Evolutionary conservation across 2,113 vertebrate genomes (phyloP).

Genomic region (Daphoenositta chrysoptera): DNA sequence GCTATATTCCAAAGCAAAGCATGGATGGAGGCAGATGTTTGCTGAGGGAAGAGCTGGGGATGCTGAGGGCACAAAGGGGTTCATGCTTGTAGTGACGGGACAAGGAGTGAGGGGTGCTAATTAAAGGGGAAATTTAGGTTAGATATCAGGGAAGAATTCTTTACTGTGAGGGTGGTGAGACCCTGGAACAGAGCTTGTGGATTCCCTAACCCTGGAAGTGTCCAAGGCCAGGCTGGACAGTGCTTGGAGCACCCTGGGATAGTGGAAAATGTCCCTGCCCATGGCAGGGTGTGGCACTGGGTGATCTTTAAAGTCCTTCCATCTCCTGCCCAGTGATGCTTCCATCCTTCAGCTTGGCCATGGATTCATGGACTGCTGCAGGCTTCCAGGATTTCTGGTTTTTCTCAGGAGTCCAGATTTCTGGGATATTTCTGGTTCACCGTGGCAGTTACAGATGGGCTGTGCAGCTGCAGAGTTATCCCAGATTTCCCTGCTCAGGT

Average conservation of each 20-base stretch:
- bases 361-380: neutral
- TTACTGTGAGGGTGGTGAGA: neutral
- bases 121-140: neutral
- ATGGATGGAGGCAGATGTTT: neutral
- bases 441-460: neutral
- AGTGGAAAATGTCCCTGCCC: neutral
- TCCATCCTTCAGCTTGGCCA: neutral
- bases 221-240: neutral
- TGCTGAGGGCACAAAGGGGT: accelerated
- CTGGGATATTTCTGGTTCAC: neutral
- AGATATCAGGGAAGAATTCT: no score
- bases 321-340: neutral
- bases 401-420: neutral
- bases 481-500: neutral
- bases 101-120: neutral
- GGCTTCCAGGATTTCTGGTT: neutral
- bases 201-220: neutral
- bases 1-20: neutral
- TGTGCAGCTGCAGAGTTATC: neutral
- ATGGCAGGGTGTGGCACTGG: neutral
- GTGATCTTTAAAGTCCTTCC: neutral
- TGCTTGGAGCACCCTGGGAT: neutral
- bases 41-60: neutral
- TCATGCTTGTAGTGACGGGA: neutral
- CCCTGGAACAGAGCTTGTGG: neutral